phyloP scores from a whole-genome alignment of 1,140 invertebrate species.

The Rhagoletis pomonella region DNA sequence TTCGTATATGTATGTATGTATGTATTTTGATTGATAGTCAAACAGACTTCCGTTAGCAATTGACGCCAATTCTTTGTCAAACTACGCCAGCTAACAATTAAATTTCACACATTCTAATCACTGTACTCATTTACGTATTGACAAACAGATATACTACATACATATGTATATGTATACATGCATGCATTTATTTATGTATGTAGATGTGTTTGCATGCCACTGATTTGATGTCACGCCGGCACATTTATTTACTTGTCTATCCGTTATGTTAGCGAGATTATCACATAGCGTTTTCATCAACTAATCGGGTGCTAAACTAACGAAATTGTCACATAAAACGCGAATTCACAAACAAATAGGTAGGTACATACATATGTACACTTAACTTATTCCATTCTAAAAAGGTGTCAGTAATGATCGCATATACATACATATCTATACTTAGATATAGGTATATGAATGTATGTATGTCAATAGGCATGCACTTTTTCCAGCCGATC shows the following conservation, averaged over 20 bases:
- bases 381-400: not conserved
- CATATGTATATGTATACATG: not conserved
- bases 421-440: not conserved
- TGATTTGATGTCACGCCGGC: conserved; percentile 28
- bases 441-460: not conserved
- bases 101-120: conserved; percentile 26
- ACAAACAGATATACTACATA: not conserved
- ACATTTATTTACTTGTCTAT: not conserved
- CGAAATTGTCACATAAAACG: not conserved
- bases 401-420: conserved; percentile 22
- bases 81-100: not conserved
- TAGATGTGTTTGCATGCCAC: not conserved
- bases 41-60: too few species aligned
- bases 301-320: not conserved
- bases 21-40: too few species aligned
- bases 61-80: too few species aligned
- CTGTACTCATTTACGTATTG: not conserved
- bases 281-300: not conserved
- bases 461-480: too few species aligned
- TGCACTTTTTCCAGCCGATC: not conserved
- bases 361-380: too few species aligned
- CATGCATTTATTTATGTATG: not conserved
- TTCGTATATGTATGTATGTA: too few species aligned
- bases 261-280: conserved; percentile 15
- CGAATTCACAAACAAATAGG: not conserved